Evolutionary conservation across 2,113 vertebrate species (phyloP).

Genomic region (Sardina pilchardus): DNA sequence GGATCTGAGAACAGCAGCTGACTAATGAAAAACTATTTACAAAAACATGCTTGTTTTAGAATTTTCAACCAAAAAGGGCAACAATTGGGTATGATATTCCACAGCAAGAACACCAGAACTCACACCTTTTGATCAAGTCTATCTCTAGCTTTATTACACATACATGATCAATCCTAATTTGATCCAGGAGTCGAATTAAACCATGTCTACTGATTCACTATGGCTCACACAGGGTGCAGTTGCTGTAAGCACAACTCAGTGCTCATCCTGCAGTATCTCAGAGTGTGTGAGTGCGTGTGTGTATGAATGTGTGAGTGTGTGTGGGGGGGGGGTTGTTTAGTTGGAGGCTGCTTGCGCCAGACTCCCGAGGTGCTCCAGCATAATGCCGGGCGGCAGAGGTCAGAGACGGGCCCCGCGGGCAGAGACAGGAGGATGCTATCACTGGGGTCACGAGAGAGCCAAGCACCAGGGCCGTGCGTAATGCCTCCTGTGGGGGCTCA

Average conservation of each 20-base stretch:
- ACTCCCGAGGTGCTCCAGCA: not conserved
- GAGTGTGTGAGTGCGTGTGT: not conserved
- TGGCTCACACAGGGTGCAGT: not conserved
- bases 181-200: not conserved
- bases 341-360: not conserved
- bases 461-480: not conserved
- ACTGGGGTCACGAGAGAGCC: conserved; percentile 25
- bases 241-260: not conserved
- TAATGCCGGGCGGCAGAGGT: not conserved
- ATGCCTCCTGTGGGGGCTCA: not conserved
- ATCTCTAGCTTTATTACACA: not conserved
- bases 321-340: not conserved
- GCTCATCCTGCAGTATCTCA: not conserved
- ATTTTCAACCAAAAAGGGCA: too few relatives aligned
- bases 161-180: not conserved
- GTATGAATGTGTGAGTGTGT: not conserved
- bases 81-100: not conserved
- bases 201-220: not conserved
- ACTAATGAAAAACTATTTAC: too few relatives aligned
- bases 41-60: too few relatives aligned
- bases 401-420: not conserved
- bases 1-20: not conserved
- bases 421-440: not conserved
- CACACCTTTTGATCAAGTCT: not conserved
- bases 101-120: not conserved